Evolutionary conservation across 2,113 vertebrate genomes (phyloP).

Genomic region (Oncorhynchus masou): DNA sequence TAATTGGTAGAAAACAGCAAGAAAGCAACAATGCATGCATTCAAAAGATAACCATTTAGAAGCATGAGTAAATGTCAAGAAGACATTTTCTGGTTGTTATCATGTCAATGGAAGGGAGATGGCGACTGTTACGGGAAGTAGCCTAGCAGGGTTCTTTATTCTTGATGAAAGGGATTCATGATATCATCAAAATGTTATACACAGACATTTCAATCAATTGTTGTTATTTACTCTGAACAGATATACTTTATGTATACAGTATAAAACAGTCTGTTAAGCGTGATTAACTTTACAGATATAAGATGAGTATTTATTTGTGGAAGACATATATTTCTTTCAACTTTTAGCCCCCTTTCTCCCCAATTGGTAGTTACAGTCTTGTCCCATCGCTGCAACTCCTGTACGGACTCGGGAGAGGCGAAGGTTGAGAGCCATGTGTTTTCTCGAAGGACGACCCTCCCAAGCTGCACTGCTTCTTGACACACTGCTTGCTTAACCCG

Average conservation of each 20-base stretch:
- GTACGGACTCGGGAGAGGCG: too few relatives aligned
- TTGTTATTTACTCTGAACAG: too few relatives aligned
- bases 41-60: constrained; percentile 10
- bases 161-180: not conserved
- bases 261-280: not conserved
- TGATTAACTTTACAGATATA: not conserved
- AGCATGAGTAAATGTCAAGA: constrained; percentile 24
- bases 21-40: constrained; percentile 40
- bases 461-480: too few relatives aligned
- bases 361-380: too few relatives aligned
- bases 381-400: too few relatives aligned
- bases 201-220: not conserved
- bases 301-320: not conserved
- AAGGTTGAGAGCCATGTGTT: too few relatives aligned
- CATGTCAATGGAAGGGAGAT: not conserved
- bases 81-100: constrained; percentile 50
- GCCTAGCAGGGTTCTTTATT: not conserved
- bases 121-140: too few relatives aligned
- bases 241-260: too few relatives aligned
- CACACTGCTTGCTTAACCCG: too few relatives aligned
- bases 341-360: too few relatives aligned
- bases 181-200: not conserved
- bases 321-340: too few relatives aligned
- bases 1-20: constrained; percentile 37
- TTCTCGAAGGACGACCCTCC: too few relatives aligned